Percentiles rank a stretch among this genome's conserved stretches.
These are phyloP conservation scores for Talpa occidentalis DNA, from an alignment of 2,113 vertebrate species.

Conservation along the genomic window DNA sequence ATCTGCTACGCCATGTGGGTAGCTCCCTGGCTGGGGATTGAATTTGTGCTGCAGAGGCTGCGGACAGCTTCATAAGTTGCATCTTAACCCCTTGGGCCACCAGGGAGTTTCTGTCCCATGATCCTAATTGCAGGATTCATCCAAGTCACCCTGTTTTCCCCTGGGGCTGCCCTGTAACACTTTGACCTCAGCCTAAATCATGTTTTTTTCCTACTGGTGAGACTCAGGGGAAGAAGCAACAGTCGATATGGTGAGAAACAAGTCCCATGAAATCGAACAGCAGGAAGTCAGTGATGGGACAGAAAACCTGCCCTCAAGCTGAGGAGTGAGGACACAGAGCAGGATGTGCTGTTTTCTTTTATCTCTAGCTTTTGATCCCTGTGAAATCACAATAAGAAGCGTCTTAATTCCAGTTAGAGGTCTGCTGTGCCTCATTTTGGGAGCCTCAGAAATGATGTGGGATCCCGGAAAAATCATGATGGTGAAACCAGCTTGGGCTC, in stretches of 20 bases:
- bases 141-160: too few relatives aligned
- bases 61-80: too few relatives aligned
- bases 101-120: too few relatives aligned
- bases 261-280: background rate
- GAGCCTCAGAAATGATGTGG: background rate
- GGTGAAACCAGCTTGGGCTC: rapidly evolving
- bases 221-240: background rate
- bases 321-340: background rate
- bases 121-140: too few relatives aligned
- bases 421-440: background rate
- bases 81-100: too few relatives aligned
- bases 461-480: background rate
- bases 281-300: too few relatives aligned
- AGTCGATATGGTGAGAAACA: background rate
- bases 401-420: background rate
- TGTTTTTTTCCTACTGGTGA: background rate
- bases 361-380: background rate
- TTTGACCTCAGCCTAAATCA: too few relatives aligned
- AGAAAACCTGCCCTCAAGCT: background rate
- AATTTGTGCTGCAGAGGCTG: too few relatives aligned
- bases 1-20: too few relatives aligned
- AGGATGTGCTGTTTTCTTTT: background rate
- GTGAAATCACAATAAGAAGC: background rate
- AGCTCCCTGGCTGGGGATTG: too few relatives aligned
- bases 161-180: background rate